Evolutionary conservation across 2,113 vertebrate species (phyloP), one percentile per base, ranked within the genome.

Genomic region (Phaetusa simplex): DNA sequence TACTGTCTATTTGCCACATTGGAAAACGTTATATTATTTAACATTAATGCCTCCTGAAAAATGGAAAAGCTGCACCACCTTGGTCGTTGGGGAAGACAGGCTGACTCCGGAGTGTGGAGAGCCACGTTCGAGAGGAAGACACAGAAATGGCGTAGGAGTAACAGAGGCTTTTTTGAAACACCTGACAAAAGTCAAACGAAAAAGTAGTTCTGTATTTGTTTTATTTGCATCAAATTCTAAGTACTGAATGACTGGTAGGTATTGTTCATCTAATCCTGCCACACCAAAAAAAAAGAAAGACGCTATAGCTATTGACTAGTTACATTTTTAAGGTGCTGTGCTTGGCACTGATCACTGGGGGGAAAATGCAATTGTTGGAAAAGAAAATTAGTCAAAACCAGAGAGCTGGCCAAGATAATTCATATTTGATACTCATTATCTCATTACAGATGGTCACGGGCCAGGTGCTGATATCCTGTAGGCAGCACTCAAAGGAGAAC

Each of bases 361-460:
- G 55, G 0, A 74, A 95, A 94, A 83, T 38, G 79, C 40, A 83
- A 72, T 34, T 56, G 43, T 27, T 86, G 88, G 72, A 65, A 76
- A 95, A 86, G 82, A 90, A 93, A 95, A 92, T 69, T 2, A 84
- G 90, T 84, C 64, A 93, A 82, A 97, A 90, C 0, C 50, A 83
- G 76, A 84, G n/a, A 82, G 20, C 43, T 81, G 77, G 95, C 93
- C 96, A 97, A 97, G 49, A 79, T 69, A 96, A 96, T 92, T 91
- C 88, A 65, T 97, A 84, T 91, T 95, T 90, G 89, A 88, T 97
- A 85, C 88, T 91, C 91, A 95, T 97, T 97, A 97, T 95, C 95
- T 91, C 81, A 50, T 96, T 97, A 90, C n/a, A 86, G 74, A 89
- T 85, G 96, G 78, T 95, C 66, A 70, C 42, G 64, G 90, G 88